phyloP scores from a whole-genome alignment of 1,140 invertebrate species.

The Neodiprion pinetum region DNA sequence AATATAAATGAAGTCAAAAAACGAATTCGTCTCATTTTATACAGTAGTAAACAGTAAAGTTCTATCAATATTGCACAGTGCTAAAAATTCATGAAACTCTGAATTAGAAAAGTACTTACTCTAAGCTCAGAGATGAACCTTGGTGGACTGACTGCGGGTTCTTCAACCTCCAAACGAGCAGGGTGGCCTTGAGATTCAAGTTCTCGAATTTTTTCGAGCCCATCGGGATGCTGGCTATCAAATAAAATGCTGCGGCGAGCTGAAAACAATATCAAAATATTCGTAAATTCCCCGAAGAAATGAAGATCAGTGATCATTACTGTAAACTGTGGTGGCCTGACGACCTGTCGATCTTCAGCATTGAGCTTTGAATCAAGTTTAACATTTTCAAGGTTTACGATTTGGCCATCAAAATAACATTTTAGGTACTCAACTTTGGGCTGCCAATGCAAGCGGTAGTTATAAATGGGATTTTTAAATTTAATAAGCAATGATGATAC shows the following conservation, averaged over 20 bases:
- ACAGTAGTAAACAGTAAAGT: not conserved
- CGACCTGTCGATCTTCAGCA: not conserved
- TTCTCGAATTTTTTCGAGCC: conserved; percentile 89
- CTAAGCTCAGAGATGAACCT: conserved; percentile 80
- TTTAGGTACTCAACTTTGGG: too few species aligned
- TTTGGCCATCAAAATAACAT: too few species aligned
- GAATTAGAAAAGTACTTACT: conserved; percentile 45
- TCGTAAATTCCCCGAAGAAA: not conserved
- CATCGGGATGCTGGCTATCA: conserved; percentile 93
- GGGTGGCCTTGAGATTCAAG: conserved; percentile 84
- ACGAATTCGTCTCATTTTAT: conserved; percentile 17
- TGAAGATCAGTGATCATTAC: too few species aligned
- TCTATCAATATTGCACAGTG: conserved; percentile 16
- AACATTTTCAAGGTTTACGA: too few species aligned
- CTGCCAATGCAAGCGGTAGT: not conserved
- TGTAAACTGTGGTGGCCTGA: too few species aligned
- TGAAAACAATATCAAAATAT: conserved; percentile 49
- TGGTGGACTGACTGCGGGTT: conserved; percentile 79
- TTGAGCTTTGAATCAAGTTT: not conserved
- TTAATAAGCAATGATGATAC: conserved; percentile 33
- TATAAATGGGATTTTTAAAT: conserved; percentile 16
- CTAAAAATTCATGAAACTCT: conserved; percentile 15
- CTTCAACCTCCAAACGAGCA: conserved; percentile 80
- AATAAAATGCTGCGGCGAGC: conserved; percentile 83
- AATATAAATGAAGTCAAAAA: conserved; percentile 25